phyloP scores from a whole-genome alignment of 1,140 invertebrate genomes.

The Mesaphorura yosii region DNA sequence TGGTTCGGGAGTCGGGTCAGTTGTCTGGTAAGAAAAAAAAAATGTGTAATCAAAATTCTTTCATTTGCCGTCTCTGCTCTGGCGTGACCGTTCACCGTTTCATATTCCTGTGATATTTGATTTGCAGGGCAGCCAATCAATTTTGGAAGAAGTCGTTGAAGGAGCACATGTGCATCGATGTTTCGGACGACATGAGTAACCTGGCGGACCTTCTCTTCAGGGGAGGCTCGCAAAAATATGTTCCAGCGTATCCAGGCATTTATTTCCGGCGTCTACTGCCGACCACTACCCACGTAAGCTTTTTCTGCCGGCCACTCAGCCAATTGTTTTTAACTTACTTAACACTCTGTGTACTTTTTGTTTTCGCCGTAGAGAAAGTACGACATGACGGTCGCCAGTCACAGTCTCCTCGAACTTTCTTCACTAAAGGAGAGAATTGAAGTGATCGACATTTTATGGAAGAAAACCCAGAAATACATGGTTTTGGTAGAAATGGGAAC shows the following conservation, averaged over 20 bases:
- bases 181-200: slow-evolving; percentile 65
- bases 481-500: slow-evolving; percentile 75
- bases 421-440: slow-evolving; percentile 52
- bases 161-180: slow-evolving; percentile 73
- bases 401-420: slow-evolving; percentile 67
- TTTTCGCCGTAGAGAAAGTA: slow-evolving; percentile 47
- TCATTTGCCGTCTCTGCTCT: not conserved
- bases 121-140: slow-evolving; percentile 53
- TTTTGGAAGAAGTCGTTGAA: slow-evolving; percentile 57
- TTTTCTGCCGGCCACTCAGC: not conserved
- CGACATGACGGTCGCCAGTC: slow-evolving; percentile 68
- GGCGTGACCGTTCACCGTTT: not conserved
- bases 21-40: slow-evolving; percentile 51
- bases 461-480: slow-evolving; percentile 67
- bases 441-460: slow-evolving; percentile 66
- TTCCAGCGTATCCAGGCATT: slow-evolving; percentile 46
- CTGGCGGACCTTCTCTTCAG: slow-evolving; percentile 57
- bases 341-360: slow-evolving; percentile 5
- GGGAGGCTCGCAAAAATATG: slow-evolving; percentile 44
- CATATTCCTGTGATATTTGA: not conserved
- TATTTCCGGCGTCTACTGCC: slow-evolving; percentile 73
- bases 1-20: slow-evolving; percentile 76
- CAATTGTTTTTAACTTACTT: not conserved
- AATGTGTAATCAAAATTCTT: too few species aligned
- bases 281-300: slow-evolving; percentile 44